Percentiles rank a stretch among this genome's conserved stretches.
These are phyloP conservation scores for Melipona bicolor DNA, from an alignment of 2,888 invertebrate genomes.

Conservation along the genomic window DNA sequence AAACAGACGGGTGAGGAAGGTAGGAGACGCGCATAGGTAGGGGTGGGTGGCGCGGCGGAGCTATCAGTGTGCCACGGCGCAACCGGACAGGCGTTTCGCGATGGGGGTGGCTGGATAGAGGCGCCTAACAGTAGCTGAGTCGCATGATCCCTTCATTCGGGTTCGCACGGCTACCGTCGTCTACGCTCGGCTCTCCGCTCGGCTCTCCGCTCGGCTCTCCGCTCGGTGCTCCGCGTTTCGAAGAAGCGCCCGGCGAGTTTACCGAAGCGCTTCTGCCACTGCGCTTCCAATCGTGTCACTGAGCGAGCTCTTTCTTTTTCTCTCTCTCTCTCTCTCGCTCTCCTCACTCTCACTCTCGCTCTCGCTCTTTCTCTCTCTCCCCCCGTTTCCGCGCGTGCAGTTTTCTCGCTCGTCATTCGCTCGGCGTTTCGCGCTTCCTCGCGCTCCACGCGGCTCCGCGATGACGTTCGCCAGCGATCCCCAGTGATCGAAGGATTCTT, in stretches of 20 bases:
- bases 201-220: slow-evolving; percentile 31
- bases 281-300: slow-evolving; percentile 53
- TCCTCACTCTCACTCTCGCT: no score
- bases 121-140: slow-evolving; percentile 64
- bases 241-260: slow-evolving; percentile 51
- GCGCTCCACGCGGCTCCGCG: not conserved
- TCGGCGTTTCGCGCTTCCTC: not conserved
- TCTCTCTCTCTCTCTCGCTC: no score
- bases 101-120: slow-evolving; percentile 51
- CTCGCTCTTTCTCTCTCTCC: no score
- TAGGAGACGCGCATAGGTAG: not conserved
- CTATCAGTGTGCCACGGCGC: slow-evolving; percentile 60
- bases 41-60: not conserved
- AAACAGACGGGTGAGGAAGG: not conserved
- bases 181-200: slow-evolving; percentile 52
- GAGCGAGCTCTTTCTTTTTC: slow-evolving; percentile 32
- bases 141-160: slow-evolving; percentile 68
- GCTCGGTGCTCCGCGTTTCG: slow-evolving; percentile 49
- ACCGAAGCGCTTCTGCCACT: slow-evolving; percentile 57
- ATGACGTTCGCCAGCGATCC: not conserved
- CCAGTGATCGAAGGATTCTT: no score
- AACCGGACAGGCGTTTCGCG: slow-evolving; percentile 57
- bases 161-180: slow-evolving; percentile 66
- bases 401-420: not conserved
- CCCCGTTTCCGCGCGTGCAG: slow-evolving; percentile 33